Evolutionary conservation across 2,888 invertebrate species (phyloP).

Genomic region (Galeopsomyia nigrocyanea): DNA sequence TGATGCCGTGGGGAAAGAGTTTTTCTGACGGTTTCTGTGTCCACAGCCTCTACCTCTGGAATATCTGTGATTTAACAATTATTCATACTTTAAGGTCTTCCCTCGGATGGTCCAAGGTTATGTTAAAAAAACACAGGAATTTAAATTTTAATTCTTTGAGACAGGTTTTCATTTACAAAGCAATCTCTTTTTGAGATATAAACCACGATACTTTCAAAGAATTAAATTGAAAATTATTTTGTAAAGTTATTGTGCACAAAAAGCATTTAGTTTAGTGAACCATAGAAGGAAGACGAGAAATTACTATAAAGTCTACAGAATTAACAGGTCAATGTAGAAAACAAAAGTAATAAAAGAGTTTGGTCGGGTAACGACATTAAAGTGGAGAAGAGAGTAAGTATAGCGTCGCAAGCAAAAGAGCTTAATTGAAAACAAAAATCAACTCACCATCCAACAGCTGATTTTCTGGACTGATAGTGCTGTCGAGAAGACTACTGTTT

Average conservation of each 20-base stretch:
- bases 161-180: too few relatives aligned
- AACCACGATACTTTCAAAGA: neutral
- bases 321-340: neutral
- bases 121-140: too few relatives aligned
- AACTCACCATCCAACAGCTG: constrained; percentile 64
- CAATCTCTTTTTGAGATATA: too few relatives aligned
- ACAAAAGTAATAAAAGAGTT: neutral
- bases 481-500: constrained; percentile 90
- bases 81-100: constrained; percentile 54
- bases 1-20: constrained; percentile 83
- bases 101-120: constrained; percentile 56
- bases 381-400: constrained; percentile 2
- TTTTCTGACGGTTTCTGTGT: constrained; percentile 76
- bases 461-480: constrained; percentile 86
- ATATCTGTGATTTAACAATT: constrained; percentile 63
- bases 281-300: constrained; percentile 57
- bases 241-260: constrained; percentile 4
- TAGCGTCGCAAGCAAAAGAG: neutral
- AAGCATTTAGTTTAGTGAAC: constrained; percentile 47
- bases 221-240: constrained; percentile 8
- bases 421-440: neutral
- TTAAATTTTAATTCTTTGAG: too few relatives aligned
- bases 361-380: neutral
- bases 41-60: constrained; percentile 72
- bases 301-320: constrained; percentile 7